Evolutionary conservation across 2,113 vertebrate species (phyloP).

Genomic region (Puffinus mauretanicus): DNA sequence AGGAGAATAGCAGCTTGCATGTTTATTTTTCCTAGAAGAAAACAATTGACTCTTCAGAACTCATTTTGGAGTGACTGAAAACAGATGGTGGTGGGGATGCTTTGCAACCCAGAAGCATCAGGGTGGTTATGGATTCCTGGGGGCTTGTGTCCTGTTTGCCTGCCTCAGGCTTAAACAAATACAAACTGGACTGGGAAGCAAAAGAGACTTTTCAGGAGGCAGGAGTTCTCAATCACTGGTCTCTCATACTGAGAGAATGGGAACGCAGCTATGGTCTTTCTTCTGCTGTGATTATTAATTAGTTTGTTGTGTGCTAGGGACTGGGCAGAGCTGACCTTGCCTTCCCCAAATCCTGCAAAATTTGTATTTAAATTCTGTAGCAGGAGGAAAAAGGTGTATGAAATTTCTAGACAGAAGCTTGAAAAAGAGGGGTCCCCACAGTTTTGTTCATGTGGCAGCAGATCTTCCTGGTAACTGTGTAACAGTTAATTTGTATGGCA

Average conservation of each 20-base stretch:
- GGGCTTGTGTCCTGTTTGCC: slow-evolving; percentile 6
- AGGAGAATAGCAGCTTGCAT: slow-evolving; percentile 52
- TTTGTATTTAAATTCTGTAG: not conserved
- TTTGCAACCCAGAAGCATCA: slow-evolving; percentile 32
- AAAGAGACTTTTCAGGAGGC: not conserved
- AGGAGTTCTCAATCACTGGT: not conserved
- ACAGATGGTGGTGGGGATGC: slow-evolving; percentile 50
- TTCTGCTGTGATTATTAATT: not conserved
- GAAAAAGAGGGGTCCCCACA: not conserved
- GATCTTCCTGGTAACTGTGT: not conserved
- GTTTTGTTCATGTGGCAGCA: not conserved
- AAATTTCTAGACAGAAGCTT: not conserved
- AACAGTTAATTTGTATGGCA: not conserved
- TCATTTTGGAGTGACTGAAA: slow-evolving; percentile 52
- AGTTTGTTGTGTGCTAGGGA: not conserved
- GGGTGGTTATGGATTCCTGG: slow-evolving; percentile 37
- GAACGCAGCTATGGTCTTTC: not conserved
- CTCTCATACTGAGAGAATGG: not conserved
- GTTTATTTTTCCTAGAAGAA: slow-evolving; percentile 71
- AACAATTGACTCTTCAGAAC: slow-evolving; percentile 60
- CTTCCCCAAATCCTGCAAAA: not conserved
- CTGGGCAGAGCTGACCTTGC: not conserved
- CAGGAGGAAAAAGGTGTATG: not conserved
- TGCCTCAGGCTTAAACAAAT: slow-evolving; percentile 25
- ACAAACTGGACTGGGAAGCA: not conserved